Conservation (phyloP, 2,888 invertebrate species). For the Tachina lurida region DNA sequence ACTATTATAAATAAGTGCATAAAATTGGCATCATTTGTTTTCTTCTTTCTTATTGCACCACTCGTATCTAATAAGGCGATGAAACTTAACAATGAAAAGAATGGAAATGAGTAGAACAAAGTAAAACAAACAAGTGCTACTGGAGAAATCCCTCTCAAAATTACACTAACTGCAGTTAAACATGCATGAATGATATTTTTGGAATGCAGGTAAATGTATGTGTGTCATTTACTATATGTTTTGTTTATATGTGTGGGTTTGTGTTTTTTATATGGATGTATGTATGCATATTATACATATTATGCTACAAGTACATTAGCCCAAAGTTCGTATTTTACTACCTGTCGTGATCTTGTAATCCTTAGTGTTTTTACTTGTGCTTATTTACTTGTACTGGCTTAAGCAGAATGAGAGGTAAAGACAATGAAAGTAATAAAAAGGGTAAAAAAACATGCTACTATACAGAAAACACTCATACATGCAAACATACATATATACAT, state of each 20-base stretch:
- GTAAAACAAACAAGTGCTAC: conserved; percentile 13
- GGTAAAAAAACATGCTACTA: not conserved
- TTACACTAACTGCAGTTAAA: conserved; percentile 46
- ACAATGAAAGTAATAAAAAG: conserved; percentile 36
- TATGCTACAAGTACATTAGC: conserved; percentile 65
- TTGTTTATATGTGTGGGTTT: no score
- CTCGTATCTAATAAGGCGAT: conserved; percentile 50
- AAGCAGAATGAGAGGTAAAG: conserved; percentile 17
- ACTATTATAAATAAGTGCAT: conserved; percentile 38
- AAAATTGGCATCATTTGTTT: conserved; percentile 46
- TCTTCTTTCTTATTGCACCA: conserved; percentile 11
- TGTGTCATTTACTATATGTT: not conserved
- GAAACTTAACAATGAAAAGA: conserved; percentile 51
- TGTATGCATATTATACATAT: conserved; percentile 29
- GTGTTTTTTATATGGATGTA: not conserved
- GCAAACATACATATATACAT: not conserved
- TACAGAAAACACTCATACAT: not conserved
- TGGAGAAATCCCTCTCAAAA: conserved; percentile 20
- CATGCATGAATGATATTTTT: conserved; percentile 30
- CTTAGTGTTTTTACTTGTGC: conserved; percentile 58
- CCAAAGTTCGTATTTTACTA: conserved; percentile 68
- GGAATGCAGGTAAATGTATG: not conserved
- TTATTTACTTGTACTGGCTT: conserved; percentile 48
- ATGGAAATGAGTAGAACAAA: conserved; percentile 29
- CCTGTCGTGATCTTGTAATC: conserved; percentile 70